Conservation (phyloP, 2,888 invertebrate species). For the Drosophila recens region DNA sequence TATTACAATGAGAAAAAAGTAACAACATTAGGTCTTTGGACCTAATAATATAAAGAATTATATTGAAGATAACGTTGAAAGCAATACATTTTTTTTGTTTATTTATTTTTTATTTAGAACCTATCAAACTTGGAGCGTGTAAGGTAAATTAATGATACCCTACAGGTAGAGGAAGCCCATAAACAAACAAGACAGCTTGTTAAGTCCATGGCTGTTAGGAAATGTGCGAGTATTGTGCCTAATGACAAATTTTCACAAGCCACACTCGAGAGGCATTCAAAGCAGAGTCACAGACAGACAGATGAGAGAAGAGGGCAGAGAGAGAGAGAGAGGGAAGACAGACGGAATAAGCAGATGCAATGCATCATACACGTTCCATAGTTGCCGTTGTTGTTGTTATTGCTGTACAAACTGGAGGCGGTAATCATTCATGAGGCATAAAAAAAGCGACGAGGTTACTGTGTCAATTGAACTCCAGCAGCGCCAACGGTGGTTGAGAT, state of each 20-base stretch:
- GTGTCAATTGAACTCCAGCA: conserved; percentile 70
- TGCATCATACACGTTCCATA: conserved; percentile 46
- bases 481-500: conserved; percentile 16
- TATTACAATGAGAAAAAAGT: background rate
- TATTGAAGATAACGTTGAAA: background rate
- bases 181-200: conserved; percentile 48
- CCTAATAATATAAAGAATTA: background rate
- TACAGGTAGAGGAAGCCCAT: background rate
- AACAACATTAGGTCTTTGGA: too few species aligned
- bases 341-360: conserved; percentile 32
- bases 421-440: conserved; percentile 64
- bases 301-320: background rate
- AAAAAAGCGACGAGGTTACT: conserved; percentile 71
- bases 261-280: conserved; percentile 43
- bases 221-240: conserved; percentile 57
- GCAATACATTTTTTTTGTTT: background rate
- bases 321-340: background rate
- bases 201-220: conserved; percentile 24
- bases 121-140: background rate
- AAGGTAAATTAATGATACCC: background rate
- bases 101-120: background rate
- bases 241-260: conserved; percentile 70
- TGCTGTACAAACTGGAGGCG: conserved; percentile 59
- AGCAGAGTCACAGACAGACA: conserved; percentile 2
- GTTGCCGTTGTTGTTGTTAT: conserved; percentile 4